Evolutionary conservation across 1,140 invertebrate species (phyloP).

Genomic region (Melipona quadrifasciata): DNA sequence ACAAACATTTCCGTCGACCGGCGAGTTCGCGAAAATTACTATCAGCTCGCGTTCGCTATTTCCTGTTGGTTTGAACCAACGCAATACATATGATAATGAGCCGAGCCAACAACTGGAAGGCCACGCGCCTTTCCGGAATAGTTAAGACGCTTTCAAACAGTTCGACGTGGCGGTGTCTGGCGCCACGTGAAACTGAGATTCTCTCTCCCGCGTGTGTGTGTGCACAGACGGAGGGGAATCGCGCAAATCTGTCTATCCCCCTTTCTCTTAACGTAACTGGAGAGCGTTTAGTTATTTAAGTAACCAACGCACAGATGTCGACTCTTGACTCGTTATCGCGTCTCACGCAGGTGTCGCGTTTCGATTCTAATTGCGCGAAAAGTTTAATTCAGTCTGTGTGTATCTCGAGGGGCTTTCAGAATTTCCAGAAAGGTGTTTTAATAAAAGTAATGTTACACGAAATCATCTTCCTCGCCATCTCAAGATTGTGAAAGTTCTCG

Average conservation of each 20-base stretch:
- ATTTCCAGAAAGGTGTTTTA: too few relatives aligned
- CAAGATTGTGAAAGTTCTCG: too few relatives aligned
- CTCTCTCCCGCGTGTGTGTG: too few relatives aligned
- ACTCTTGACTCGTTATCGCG: too few relatives aligned
- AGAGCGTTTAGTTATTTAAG: not conserved
- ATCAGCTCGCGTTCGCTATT: not conserved
- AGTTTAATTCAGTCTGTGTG: too few relatives aligned
- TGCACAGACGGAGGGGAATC: not conserved
- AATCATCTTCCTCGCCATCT: too few relatives aligned
- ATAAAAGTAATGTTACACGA: too few relatives aligned
- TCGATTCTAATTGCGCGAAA: too few relatives aligned
- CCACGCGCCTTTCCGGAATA: not conserved
- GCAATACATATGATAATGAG: constrained; percentile 17
- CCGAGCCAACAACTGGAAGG: not conserved
- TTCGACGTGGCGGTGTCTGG: not conserved
- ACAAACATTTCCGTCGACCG: constrained; percentile 19
- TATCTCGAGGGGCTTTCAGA: too few relatives aligned
- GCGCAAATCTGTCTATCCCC: too few relatives aligned
- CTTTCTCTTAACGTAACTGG: not conserved
- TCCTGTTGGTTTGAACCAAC: not conserved
- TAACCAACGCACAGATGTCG: not conserved
- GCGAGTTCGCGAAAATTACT: constrained; percentile 11
- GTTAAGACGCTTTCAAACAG: constrained; percentile 33
- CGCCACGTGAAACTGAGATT: not conserved
- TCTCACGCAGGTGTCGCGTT: too few relatives aligned